Evolutionary conservation across 1,140 invertebrate genomes (phyloP).

Genomic region (Heliconius hewitsoni): DNA sequence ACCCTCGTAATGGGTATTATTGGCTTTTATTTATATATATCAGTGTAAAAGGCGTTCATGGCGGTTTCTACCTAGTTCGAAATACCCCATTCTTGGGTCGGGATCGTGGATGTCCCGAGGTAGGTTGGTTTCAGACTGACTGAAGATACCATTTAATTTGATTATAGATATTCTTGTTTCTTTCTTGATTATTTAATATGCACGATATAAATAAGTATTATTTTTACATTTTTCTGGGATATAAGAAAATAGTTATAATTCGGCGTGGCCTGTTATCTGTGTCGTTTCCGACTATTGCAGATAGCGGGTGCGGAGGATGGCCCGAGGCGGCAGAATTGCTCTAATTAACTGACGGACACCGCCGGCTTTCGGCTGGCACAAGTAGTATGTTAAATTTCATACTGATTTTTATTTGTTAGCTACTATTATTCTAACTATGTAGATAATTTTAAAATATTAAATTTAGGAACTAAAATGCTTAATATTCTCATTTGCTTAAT

Average conservation of each 20-base stretch:
- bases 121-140: conserved; percentile 67
- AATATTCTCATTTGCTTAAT: not conserved
- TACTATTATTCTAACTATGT: not conserved
- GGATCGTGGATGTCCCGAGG: conserved; percentile 63
- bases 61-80: conserved; percentile 39
- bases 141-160: conserved; percentile 71
- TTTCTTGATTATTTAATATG: not conserved
- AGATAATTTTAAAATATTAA: not conserved
- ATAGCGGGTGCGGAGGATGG: conserved; percentile 78
- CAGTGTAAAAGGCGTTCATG: conserved; percentile 51
- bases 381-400: conserved; percentile 59
- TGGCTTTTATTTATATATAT: conserved; percentile 50
- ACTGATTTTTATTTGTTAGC: not conserved
- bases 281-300: conserved; percentile 75
- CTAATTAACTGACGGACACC: conserved; percentile 76
- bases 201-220: not conserved
- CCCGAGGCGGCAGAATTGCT: conserved; percentile 64
- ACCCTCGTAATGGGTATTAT: conserved; percentile 48
- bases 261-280: conserved; percentile 73
- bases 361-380: conserved; percentile 75
- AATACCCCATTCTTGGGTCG: conserved; percentile 44
- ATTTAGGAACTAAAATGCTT: not conserved
- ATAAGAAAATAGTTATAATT: conserved; percentile 36
- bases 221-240: conserved; percentile 8
- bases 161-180: conserved; percentile 46